phyloP scores from a whole-genome alignment of 2,797 vertebrate species.

The Leucoraja ocellata region DNA sequence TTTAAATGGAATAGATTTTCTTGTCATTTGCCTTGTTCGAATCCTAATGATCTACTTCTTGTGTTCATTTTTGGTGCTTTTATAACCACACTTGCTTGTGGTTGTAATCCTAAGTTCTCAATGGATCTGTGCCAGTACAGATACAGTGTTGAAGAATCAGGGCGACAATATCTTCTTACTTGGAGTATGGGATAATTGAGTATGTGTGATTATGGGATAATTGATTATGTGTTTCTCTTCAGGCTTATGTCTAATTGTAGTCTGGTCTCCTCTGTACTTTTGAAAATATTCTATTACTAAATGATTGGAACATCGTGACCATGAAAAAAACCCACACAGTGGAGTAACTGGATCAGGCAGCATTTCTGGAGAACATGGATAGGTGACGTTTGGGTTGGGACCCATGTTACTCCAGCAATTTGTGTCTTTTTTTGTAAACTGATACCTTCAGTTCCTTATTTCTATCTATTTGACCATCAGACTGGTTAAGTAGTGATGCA shows the following conservation, averaged over 20 bases:
- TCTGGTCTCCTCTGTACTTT: background rate
- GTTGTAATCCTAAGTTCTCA: background rate
- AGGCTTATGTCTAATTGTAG: background rate
- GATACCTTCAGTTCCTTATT: too few relatives aligned
- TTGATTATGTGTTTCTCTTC: background rate
- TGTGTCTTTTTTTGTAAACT: too few relatives aligned
- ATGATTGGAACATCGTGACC: background rate
- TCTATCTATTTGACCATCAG: background rate
- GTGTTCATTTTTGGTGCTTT: background rate
- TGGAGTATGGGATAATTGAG: background rate
- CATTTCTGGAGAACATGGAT: too few relatives aligned
- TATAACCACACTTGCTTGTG: background rate
- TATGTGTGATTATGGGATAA: background rate
- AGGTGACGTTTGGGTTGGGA: too few relatives aligned
- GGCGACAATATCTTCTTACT: background rate
- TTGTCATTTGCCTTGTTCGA: background rate
- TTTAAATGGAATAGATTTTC: background rate
- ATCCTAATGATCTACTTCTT: background rate
- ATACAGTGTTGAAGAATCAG: background rate
- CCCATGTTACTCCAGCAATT: too few relatives aligned
- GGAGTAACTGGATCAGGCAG: too few relatives aligned
- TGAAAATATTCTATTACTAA: background rate
- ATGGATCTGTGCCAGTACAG: background rate
- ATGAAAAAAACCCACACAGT: too few relatives aligned
- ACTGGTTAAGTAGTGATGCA: background rate